Evolutionary conservation across 2,888 invertebrate genomes (phyloP).

Genomic region (Lycocerus yunnanus): DNA sequence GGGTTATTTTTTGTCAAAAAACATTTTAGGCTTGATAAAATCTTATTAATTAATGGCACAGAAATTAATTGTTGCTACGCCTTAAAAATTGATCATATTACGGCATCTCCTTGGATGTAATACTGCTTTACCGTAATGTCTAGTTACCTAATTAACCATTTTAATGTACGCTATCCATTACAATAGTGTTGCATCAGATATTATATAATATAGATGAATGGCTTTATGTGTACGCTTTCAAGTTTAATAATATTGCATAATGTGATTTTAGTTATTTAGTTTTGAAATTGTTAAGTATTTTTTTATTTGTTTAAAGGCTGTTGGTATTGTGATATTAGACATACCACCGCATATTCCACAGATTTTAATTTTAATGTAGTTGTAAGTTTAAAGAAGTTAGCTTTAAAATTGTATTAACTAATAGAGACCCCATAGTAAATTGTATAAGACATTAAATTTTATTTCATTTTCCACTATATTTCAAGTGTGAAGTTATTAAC

Average conservation of each 20-base stretch:
- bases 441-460: neutral
- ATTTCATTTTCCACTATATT: neutral
- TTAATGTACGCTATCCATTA: neutral
- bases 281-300: neutral
- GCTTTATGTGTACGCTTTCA: neutral
- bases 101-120: neutral
- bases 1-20: neutral
- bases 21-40: neutral
- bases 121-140: neutral
- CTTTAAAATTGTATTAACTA: neutral
- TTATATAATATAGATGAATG: neutral
- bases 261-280: neutral
- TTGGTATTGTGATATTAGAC: slow-evolving; percentile 11
- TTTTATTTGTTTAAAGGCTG: neutral
- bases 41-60: neutral
- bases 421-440: neutral
- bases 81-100: neutral
- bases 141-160: neutral
- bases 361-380: neutral
- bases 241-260: neutral
- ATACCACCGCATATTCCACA: slow-evolving; percentile 5
- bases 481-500: neutral
- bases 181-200: neutral
- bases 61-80: neutral
- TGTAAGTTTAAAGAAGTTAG: neutral